Conservation (phyloP, 2,797 vertebrate species). For the Botia almorhae region DNA sequence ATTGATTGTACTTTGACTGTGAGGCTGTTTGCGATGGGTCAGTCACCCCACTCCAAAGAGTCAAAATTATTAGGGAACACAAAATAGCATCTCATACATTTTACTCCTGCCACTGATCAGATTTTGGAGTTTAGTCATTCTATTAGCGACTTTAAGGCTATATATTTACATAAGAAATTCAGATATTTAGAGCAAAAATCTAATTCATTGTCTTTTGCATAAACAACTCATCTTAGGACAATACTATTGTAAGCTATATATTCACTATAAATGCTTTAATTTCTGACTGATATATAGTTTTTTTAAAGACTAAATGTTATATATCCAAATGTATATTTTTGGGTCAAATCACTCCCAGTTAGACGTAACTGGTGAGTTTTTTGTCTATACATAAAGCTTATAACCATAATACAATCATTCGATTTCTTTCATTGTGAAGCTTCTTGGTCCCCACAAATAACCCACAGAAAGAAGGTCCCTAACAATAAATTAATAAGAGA, state of each 20-base stretch:
- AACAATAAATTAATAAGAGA: not conserved
- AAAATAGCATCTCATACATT: not conserved
- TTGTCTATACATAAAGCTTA: constrained; percentile 34
- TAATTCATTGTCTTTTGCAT: not conserved
- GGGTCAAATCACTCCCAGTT: not conserved
- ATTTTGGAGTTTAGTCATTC: not conserved
- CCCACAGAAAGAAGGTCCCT: not conserved
- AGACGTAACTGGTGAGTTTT: not conserved
- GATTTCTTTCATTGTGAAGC: constrained; percentile 22
- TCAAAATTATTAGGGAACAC: not conserved
- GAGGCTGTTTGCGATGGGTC: not conserved
- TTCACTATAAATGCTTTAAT: not conserved
- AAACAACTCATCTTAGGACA: not conserved
- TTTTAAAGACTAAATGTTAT: not conserved
- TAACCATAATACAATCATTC: constrained; percentile 43
- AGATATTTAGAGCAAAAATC: not conserved
- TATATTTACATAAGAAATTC: not conserved
- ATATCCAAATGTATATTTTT: not conserved
- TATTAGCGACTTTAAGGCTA: not conserved
- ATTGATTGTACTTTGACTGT: not conserved
- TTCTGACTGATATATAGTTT: not conserved
- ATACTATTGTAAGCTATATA: not conserved
- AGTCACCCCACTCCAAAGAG: not conserved
- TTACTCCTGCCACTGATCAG: not conserved
- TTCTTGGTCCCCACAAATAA: constrained; percentile 27